Evolutionary conservation across 1,140 invertebrate species (phyloP).

Genomic region (Drosophila virilis): DNA sequence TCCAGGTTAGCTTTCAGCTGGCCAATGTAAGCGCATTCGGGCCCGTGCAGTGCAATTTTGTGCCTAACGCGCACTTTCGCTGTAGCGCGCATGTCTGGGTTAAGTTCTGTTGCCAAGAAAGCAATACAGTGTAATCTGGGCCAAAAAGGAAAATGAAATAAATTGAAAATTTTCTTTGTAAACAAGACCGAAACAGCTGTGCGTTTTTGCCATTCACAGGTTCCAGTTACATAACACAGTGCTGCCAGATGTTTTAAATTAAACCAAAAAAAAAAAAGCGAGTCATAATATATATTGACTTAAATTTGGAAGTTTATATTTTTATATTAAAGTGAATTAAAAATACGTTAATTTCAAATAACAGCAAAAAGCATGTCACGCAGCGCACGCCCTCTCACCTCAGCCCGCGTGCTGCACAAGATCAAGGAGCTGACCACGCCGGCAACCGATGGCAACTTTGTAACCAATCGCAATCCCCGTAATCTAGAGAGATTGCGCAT

Average conservation of each 20-base stretch:
- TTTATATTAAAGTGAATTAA: slow-evolving; percentile 12
- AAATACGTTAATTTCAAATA: background rate
- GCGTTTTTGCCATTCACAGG: slow-evolving; percentile 33
- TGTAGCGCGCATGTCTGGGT: slow-evolving; percentile 63
- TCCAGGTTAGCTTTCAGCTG: slow-evolving; percentile 38
- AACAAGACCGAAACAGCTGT: slow-evolving; percentile 45
- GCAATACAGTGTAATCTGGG: slow-evolving; percentile 28
- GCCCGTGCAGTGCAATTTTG: slow-evolving; percentile 28
- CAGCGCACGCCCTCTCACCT: slow-evolving; percentile 71
- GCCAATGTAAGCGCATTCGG: slow-evolving; percentile 31
- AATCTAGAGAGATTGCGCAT: slow-evolving; percentile 94
- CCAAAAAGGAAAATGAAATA: slow-evolving; percentile 45
- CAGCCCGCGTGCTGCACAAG: slow-evolving; percentile 73
- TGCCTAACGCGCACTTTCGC: slow-evolving; percentile 42
- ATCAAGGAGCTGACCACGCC: slow-evolving; percentile 58
- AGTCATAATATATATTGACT: slow-evolving; percentile 8
- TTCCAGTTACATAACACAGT: slow-evolving; percentile 34
- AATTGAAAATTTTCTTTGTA: slow-evolving; percentile 49
- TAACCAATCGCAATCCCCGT: slow-evolving; percentile 93
- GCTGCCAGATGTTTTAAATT: slow-evolving; percentile 17
- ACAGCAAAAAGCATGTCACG: slow-evolving; percentile 58
- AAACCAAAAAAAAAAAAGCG: background rate
- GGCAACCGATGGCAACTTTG: slow-evolving; percentile 36
- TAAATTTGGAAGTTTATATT: background rate
- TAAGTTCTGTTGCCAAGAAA: slow-evolving; percentile 27